These are phyloP conservation scores for Champsocephalus esox DNA, from an alignment of 2,797 vertebrate species.

Conservation along the genomic window DNA sequence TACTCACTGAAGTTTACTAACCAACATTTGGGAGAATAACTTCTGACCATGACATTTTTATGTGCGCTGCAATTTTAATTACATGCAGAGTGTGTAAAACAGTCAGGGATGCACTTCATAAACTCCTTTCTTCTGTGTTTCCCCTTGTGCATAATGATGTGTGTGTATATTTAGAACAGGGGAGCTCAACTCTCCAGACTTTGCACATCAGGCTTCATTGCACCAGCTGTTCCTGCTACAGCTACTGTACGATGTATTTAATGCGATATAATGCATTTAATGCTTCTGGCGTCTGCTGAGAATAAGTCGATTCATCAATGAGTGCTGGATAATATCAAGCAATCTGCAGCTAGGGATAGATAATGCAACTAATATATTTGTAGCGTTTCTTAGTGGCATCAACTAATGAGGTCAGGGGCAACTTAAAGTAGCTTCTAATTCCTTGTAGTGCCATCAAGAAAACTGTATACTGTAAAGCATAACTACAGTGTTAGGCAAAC, in stretches of 20 bases:
- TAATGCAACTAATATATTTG: conserved; percentile 8
- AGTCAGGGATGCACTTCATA: conserved; percentile 18
- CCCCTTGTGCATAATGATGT: conserved; percentile 28
- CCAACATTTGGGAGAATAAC: background rate
- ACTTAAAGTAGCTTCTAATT: conserved; percentile 11
- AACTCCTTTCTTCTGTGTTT: conserved; percentile 22
- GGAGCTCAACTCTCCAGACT: conserved; percentile 52
- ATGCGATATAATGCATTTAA: conserved; percentile 32
- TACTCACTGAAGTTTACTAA: conserved; percentile 2
- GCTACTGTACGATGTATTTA: conserved; percentile 20
- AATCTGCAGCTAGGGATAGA: conserved; percentile 20
- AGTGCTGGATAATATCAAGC: conserved; percentile 29
- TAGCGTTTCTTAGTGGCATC: conserved; percentile 1
- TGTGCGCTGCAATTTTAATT: conserved; percentile 40
- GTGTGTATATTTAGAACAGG: conserved; percentile 36
- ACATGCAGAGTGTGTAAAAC: conserved; percentile 24
- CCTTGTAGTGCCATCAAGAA: conserved; percentile 5
- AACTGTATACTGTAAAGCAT: background rate
- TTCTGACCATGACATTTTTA: background rate
- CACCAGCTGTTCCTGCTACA: conserved; percentile 54
- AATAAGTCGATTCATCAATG: conserved; percentile 45
- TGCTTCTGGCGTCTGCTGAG: conserved; percentile 19
- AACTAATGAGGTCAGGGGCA: conserved; percentile 30
- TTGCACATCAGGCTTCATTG: conserved; percentile 39
- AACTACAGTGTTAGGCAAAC: background rate